These are phyloP conservation scores for Xyrauchen texanus DNA, from an alignment of 2,113 vertebrate genomes.

Conservation along the genomic window DNA sequence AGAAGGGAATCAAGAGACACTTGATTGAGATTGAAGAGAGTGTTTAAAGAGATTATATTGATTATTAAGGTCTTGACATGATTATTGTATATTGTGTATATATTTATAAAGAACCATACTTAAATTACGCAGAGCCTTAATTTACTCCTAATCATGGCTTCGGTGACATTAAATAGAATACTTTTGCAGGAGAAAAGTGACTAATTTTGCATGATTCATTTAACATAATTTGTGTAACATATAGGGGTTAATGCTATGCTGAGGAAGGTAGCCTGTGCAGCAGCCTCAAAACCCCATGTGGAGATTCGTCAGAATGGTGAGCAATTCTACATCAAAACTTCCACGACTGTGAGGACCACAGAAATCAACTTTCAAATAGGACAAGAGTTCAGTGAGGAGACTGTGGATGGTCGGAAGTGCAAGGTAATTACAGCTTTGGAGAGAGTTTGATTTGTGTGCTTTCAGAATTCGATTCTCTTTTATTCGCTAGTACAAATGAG, in stretches of 20 bases:
- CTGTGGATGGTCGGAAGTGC: conserved; percentile 94
- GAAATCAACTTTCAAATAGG: conserved; percentile 93
- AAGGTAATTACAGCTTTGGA: conserved; percentile 74
- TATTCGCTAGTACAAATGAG: too few species aligned
- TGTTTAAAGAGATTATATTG: background rate
- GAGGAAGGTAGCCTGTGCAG: conserved; percentile 88
- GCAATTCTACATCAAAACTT: conserved; percentile 97
- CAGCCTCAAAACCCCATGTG: conserved; percentile 93
- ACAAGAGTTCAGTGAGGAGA: conserved; percentile 94
- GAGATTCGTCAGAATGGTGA: conserved; percentile 93
- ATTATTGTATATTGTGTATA: background rate
- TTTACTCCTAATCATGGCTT: too few species aligned
- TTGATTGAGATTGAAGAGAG: background rate
- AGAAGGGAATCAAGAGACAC: conserved; percentile 2
- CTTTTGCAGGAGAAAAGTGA: background rate
- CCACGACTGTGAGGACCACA: conserved; percentile 92
- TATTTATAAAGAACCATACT: background rate
- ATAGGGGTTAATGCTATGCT: conserved; percentile 95
- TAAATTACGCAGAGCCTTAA: too few species aligned
- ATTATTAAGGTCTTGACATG: background rate
- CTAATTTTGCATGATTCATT: background rate
- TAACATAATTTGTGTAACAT: background rate
- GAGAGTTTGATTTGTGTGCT: too few species aligned
- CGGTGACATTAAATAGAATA: background rate
- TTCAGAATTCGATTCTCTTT: too few species aligned